Conservation (phyloP, 2,888 invertebrate species). For the Habrosyne pyritoides region DNA sequence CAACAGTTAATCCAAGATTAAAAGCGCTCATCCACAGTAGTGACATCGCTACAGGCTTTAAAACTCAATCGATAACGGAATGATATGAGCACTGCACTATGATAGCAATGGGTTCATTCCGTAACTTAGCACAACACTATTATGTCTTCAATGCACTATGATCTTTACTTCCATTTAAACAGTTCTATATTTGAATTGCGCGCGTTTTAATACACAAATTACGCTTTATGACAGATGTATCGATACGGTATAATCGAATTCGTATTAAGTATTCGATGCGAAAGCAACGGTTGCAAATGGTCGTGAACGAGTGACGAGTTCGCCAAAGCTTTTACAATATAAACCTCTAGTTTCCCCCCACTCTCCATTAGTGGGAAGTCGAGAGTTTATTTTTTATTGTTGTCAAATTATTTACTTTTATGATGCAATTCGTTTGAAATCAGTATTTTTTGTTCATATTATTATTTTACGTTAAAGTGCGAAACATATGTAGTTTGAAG, state of each 20-base stretch:
- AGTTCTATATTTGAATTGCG: constrained; percentile 14
- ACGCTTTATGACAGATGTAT: not conserved
- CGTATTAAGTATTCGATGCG: constrained; percentile 16
- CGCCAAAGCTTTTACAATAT: constrained; percentile 56
- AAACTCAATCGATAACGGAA: constrained; percentile 27
- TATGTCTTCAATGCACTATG: constrained; percentile 9
- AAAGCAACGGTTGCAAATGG: constrained; percentile 46
- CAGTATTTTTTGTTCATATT: not conserved
- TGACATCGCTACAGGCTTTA: constrained; percentile 74
- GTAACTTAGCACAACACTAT: constrained; percentile 14
- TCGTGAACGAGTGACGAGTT: constrained; percentile 56
- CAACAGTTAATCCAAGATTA: constrained; percentile 85
- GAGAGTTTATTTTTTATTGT: constrained; percentile 17
- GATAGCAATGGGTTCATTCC: constrained; percentile 29
- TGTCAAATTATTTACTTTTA: constrained; percentile 19
- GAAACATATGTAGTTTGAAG: no score
- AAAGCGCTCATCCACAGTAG: constrained; percentile 85
- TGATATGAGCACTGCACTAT: constrained; percentile 33
- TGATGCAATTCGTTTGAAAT: constrained; percentile 37
- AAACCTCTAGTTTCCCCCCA: constrained; percentile 60
- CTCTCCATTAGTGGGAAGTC: constrained; percentile 34
- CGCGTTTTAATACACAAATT: constrained; percentile 10
- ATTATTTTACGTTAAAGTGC: not conserved
- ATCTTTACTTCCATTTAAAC: not conserved
- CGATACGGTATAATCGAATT: constrained; percentile 11